Percentiles rank a stretch among this genome's conserved stretches.
These are phyloP conservation scores for Glyptemys insculpta DNA, from an alignment of 2,797 vertebrate species.

Conservation along the genomic window DNA sequence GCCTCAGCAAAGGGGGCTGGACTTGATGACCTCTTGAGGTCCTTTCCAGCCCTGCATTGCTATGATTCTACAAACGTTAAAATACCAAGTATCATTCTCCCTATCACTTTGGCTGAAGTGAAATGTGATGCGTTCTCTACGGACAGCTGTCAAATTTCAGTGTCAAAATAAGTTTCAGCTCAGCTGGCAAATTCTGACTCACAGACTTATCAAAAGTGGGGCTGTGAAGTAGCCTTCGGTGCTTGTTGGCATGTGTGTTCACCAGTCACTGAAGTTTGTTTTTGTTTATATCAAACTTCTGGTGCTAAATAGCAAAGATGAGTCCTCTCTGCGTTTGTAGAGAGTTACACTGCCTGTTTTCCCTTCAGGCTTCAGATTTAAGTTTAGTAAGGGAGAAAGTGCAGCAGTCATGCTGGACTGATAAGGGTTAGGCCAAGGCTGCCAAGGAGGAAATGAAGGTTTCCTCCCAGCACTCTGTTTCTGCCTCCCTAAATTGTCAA, in stretches of 20 bases:
- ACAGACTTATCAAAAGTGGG: neutral
- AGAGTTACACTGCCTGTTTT: constrained; percentile 1
- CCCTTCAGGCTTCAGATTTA: constrained; percentile 18
- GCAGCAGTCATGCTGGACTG: neutral
- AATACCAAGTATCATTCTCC: accelerated
- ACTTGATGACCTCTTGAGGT: too few species aligned
- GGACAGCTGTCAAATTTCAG: neutral
- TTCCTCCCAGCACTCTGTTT: constrained; percentile 75
- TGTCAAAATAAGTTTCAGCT: neutral
- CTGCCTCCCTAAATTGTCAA: constrained; percentile 68
- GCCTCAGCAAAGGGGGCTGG: too few species aligned
- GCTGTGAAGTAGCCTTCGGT: neutral
- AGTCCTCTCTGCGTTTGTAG: neutral
- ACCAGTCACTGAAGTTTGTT: neutral
- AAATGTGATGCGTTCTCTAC: neutral
- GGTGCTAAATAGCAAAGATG: neutral
- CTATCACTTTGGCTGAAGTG: neutral
- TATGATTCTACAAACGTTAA: neutral
- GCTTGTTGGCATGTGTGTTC: neutral
- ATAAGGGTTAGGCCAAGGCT: constrained; percentile 39
- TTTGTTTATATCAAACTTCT: neutral
- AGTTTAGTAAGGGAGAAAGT: constrained; percentile 70
- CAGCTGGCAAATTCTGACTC: accelerated
- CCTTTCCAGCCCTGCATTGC: neutral
- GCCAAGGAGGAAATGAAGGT: constrained; percentile 77